These are phyloP conservation scores for Crossocerus cetratus DNA, from an alignment of 2,888 invertebrate genomes.

Conservation along the genomic window DNA sequence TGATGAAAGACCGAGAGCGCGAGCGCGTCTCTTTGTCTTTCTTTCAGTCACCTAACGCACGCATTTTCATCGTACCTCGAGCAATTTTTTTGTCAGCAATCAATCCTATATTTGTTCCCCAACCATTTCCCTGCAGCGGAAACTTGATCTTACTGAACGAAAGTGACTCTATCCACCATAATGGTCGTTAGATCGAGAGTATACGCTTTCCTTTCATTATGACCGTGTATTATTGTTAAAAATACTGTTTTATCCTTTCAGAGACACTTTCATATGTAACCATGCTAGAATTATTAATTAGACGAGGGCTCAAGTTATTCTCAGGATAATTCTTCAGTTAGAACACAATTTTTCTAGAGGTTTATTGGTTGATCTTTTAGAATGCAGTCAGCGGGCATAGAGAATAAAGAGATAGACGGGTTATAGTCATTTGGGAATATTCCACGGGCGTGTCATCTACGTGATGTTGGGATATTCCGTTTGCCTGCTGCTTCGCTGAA, in stretches of 20 bases:
- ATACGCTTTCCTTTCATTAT: conserved; percentile 8
- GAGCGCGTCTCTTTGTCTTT: conserved; percentile 21
- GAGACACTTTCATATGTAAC: conserved; percentile 39
- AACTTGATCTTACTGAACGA: conserved; percentile 18
- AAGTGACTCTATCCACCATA: conserved; percentile 30
- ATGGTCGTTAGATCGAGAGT: background rate
- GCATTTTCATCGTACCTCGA: conserved; percentile 43
- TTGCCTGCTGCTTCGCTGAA: conserved; percentile 35
- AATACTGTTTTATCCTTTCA: conserved; percentile 25
- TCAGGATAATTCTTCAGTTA: conserved; percentile 51
- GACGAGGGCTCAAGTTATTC: conserved; percentile 65
- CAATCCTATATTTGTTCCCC: conserved; percentile 15
- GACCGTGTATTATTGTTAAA: conserved; percentile 10
- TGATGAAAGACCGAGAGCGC: conserved; percentile 23
- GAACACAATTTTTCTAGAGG: conserved; percentile 59
- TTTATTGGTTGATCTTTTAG: conserved; percentile 41
- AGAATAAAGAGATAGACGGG: background rate
- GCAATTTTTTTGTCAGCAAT: conserved; percentile 26
- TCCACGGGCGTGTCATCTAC: no score
- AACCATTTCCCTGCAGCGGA: conserved; percentile 10
- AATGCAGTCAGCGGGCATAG: conserved; percentile 42
- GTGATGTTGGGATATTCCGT: conserved; percentile 22
- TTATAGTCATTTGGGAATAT: no score
- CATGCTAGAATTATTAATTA: conserved; percentile 41
- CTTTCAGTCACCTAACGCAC: conserved; percentile 32